Conservation (phyloP, 2,113 vertebrate genomes). For the Ornithorhynchus anatinus region DNA sequence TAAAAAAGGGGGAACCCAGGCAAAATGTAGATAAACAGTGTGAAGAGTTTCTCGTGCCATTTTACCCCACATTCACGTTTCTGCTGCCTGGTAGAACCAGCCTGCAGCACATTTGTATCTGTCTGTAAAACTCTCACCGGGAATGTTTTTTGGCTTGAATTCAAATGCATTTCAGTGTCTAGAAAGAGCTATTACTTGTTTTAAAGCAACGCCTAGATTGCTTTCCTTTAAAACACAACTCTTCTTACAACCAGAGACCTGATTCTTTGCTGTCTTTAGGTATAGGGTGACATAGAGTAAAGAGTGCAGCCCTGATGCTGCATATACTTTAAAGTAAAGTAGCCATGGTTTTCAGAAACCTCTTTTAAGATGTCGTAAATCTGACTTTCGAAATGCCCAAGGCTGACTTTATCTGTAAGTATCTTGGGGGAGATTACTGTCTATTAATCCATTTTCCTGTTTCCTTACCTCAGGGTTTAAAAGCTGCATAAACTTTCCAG, state of each 20-base stretch:
- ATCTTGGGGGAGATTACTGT: constrained; percentile 61
- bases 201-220: constrained; percentile 60
- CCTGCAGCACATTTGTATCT: constrained; percentile 46
- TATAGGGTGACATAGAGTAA: constrained; percentile 66
- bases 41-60: constrained; percentile 1
- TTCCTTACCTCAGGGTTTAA: constrained; percentile 63
- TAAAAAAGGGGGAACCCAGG: neutral
- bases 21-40: neutral
- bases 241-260: constrained; percentile 49
- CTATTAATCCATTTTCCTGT: constrained; percentile 66
- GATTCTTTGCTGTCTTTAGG: constrained; percentile 51
- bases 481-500: constrained; percentile 47
- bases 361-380: constrained; percentile 69
- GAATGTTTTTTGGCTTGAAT: constrained; percentile 64
- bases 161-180: constrained; percentile 66
- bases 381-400: constrained; percentile 63
- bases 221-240: constrained; percentile 60
- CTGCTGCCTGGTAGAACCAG: constrained; percentile 30
- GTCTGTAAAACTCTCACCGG: constrained; percentile 47
- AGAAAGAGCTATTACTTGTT: constrained; percentile 66
- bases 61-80: neutral
- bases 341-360: constrained; percentile 56
- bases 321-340: constrained; percentile 66
- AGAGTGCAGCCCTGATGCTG: constrained; percentile 56
- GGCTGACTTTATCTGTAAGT: constrained; percentile 66